These are phyloP conservation scores for Microcebus jonahi DNA, from an alignment of 2,113 vertebrate genomes.

Conservation along the genomic window DNA sequence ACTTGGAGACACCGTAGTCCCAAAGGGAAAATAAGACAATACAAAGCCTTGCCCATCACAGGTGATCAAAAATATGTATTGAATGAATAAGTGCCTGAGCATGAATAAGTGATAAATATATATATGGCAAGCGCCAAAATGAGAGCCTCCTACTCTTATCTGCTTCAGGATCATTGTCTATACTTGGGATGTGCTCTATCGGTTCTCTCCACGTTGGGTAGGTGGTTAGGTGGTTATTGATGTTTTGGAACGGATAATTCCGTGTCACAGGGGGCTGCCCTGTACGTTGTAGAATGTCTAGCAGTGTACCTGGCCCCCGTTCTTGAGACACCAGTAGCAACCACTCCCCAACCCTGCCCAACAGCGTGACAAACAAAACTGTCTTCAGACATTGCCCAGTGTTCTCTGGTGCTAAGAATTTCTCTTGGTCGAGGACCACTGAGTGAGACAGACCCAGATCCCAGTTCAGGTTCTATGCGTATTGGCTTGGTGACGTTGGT, in stretches of 20 bases:
- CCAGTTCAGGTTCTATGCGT: not conserved
- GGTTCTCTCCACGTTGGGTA: not conserved
- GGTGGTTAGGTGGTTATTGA: too few species aligned
- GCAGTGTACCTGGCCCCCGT: too few species aligned
- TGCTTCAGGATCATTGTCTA: not conserved
- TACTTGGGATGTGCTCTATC: fast-evolving
- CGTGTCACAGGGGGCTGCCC: not conserved
- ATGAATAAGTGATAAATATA: not conserved
- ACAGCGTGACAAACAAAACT: not conserved
- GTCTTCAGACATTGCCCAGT: not conserved
- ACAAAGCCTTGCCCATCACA: fast-evolving
- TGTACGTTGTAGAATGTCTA: fast-evolving
- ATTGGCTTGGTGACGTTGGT: not conserved
- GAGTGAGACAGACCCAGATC: not conserved
- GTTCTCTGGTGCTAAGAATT: not conserved
- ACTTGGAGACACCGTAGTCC: fast-evolving
- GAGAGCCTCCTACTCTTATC: not conserved
- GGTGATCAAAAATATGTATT: not conserved
- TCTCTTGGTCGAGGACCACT: not conserved
- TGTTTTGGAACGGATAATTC: not conserved
- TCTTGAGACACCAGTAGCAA: not conserved
- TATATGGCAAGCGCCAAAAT: not conserved
- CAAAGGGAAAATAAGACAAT: not conserved
- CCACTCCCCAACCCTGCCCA: not conserved
- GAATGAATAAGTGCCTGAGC: not conserved